Evolutionary conservation across 2,113 vertebrate species (phyloP).

Genomic region (Brachionichthys hirsutus): DNA sequence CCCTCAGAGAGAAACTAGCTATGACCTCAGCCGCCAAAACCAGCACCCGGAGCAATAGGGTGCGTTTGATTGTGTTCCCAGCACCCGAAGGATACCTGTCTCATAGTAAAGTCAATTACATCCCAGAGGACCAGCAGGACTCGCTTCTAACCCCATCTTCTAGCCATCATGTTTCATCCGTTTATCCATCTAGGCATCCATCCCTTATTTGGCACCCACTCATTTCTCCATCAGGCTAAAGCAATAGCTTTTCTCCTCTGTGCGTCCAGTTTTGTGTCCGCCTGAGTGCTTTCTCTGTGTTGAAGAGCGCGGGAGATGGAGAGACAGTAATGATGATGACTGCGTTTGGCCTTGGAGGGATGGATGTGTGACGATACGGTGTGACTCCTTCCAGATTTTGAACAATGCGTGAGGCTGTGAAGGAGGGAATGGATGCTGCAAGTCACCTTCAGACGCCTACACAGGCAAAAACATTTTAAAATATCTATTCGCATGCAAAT

Average conservation of each 20-base stretch:
- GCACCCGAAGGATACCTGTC: conserved; percentile 72
- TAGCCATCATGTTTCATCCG: neutral
- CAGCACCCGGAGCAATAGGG: conserved; percentile 8
- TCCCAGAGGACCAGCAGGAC: conserved; percentile 44
- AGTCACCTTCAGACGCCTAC: conserved; percentile 55
- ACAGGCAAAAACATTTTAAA: conserved; percentile 17
- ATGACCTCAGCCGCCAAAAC: conserved; percentile 34
- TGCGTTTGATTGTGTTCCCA: conserved; percentile 21
- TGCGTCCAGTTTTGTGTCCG: neutral
- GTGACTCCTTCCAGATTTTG: conserved; percentile 50
- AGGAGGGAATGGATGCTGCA: conserved; percentile 44
- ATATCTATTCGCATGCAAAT: conserved; percentile 11
- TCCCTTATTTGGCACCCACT: neutral
- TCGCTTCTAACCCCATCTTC: neutral
- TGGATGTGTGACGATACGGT: conserved; percentile 41
- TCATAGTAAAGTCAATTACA: conserved; percentile 67
- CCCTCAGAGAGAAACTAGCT: conserved; percentile 45
- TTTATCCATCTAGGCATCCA: conserved; percentile 9
- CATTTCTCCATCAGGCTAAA: neutral
- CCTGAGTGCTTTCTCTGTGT: neutral
- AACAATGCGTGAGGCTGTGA: conserved; percentile 42
- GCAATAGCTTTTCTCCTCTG: too few species aligned
- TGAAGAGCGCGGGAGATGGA: neutral
- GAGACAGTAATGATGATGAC: conserved; percentile 33
- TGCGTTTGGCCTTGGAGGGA: conserved; percentile 30